Base-by-base conservation (phyloP, 2,888 invertebrate species). In the Ecdyonurus torrentis region DNA sequence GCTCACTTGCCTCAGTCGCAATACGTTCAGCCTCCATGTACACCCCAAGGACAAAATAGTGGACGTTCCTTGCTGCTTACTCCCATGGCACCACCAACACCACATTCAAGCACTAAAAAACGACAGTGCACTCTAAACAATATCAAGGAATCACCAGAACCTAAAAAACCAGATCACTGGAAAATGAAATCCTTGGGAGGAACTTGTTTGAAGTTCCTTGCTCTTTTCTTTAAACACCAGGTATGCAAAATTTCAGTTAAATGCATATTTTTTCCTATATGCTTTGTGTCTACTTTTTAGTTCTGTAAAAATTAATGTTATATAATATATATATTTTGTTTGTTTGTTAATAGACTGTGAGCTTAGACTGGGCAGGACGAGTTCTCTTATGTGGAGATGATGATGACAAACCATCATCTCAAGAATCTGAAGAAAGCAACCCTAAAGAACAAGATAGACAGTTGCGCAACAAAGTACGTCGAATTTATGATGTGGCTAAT, bases 171-270 rank as follows among this genome's bases (percentile, higher is more conserved):
- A 20, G 7, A 55, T n/a, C 7, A 5, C 19, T 55, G 55, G 55
- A 55, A 55, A 55, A 55, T 20, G 19, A 55, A 55, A n/a, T 55
- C 55, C n/a, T 55, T 55, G 55, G 55, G 55, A 55, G 55, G 55
- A 20, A 55, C 55, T 22, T 55, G 55, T 22, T n/a, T 55, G 7
- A 55, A 55, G 55, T 55, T 55, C 22, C 55, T 55, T n/a, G 22
- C 55, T 55, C 55, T 55, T 7, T 55, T 55, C 22, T 55, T 55
- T n/a, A 55, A 55, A 22, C 55, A 55, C 20, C 7, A 55, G 55
- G 55, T 55, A 55, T n/a, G n/a, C n/a, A n/a, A n/a, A n/a, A n/a
- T n/a, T n/a, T n/a, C n/a, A n/a, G n/a, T n/a, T n/a, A n/a, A n/a
- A n/a, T n/a, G n/a, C n/a, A n/a, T n/a, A n/a, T n/a, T n/a, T n/a